These are phyloP conservation scores for Cotesia glomerata DNA, from an alignment of 1,140 invertebrate species.

Conservation along the genomic window DNA sequence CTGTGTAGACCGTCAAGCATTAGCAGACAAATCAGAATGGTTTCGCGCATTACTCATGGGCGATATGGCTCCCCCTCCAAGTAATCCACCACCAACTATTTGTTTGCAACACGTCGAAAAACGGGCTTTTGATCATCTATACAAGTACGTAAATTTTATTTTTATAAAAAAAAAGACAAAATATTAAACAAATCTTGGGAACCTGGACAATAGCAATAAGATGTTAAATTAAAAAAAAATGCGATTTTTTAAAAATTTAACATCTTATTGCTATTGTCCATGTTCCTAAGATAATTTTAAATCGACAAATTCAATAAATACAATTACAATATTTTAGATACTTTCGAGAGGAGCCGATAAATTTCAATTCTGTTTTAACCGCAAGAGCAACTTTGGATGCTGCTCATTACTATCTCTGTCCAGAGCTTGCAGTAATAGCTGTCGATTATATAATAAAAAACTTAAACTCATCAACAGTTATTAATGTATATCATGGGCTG, in stretches of 20 bases:
- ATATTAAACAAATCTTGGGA: too few relatives aligned
- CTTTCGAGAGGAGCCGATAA: slow-evolving; percentile 69
- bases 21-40: slow-evolving; percentile 52
- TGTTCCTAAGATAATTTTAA: too few relatives aligned
- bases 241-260: too few relatives aligned
- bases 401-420: slow-evolving; percentile 73
- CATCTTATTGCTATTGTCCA: too few relatives aligned
- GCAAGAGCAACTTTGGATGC: slow-evolving; percentile 71
- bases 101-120: slow-evolving; percentile 69
- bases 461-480: slow-evolving; percentile 59
- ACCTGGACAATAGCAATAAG: too few relatives aligned
- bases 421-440: slow-evolving; percentile 68
- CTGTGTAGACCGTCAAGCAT: slow-evolving; percentile 46
- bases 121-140: slow-evolving; percentile 72
- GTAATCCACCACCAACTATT: slow-evolving; percentile 48
- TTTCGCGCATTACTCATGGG: slow-evolving; percentile 69
- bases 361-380: slow-evolving; percentile 69
- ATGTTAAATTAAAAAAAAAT: too few relatives aligned
- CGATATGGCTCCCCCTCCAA: slow-evolving; percentile 58
- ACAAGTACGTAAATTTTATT: slow-evolving; percentile 58
- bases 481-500: slow-evolving; percentile 62
- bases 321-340: slow-evolving; percentile 56
- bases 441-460: slow-evolving; percentile 67
- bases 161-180: background rate
- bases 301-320: background rate